Evolutionary conservation across 2,888 invertebrate genomes (phyloP).

Genomic region (Willowsia nigromaculata): DNA sequence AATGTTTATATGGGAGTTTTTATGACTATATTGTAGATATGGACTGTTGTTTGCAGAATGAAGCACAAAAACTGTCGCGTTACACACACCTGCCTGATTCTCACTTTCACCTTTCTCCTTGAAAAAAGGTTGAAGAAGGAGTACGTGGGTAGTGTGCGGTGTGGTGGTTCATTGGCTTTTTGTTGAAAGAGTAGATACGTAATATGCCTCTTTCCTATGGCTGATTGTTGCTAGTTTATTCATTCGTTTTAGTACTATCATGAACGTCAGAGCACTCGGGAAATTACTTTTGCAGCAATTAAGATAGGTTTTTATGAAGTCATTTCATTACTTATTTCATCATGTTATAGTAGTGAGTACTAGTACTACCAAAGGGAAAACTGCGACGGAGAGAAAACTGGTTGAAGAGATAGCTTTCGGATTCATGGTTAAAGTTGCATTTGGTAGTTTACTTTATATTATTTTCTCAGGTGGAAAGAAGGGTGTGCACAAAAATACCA

Average conservation of each 20-base stretch:
- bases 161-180: background rate
- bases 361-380: too few species aligned
- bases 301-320: constrained; percentile 13
- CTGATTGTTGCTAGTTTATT: background rate
- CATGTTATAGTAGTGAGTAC: background rate
- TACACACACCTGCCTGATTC: constrained; percentile 1
- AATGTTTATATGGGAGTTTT: background rate
- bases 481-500: background rate
- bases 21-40: background rate
- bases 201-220: background rate
- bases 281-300: constrained; percentile 6
- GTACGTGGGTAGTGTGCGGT: background rate
- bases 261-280: background rate
- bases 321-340: constrained; percentile 1
- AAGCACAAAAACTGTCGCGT: background rate
- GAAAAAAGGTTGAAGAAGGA: background rate
- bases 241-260: background rate
- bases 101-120: constrained; percentile 17
- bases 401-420: background rate
- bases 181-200: background rate
- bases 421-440: background rate
- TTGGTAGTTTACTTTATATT: background rate
- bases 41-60: background rate
- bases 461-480: background rate
- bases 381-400: background rate